A percentile compares a stretch with the other conserved stretches of the same genome.
phyloP scores from a whole-genome alignment of 2,113 vertebrate species.

The Carlito syrichta region DNA sequence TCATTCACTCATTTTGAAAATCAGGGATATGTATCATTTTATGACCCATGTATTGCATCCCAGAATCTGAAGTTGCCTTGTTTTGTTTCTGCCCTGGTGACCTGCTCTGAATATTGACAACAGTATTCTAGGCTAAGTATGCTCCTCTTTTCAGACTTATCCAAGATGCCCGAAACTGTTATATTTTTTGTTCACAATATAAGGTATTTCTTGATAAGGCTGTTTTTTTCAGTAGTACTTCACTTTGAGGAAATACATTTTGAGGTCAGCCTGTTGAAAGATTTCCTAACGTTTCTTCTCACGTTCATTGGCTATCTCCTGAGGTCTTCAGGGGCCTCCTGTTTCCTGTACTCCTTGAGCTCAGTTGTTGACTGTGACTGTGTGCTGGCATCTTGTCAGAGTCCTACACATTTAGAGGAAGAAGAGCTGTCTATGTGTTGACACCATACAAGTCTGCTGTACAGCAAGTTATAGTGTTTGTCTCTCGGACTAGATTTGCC shows the following conservation, averaged over 20 bases:
- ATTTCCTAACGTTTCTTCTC: slow-evolving; percentile 31
- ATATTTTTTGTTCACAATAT: neutral
- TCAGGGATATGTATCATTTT: neutral
- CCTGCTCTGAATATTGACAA: neutral
- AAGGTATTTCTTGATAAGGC: neutral
- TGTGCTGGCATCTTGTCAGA: neutral
- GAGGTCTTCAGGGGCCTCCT: neutral
- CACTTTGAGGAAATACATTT: slow-evolving; percentile 29
- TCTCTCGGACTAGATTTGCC: neutral
- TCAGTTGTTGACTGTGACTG: neutral
- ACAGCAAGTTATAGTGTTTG: neutral
- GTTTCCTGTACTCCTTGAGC: slow-evolving; percentile 42
- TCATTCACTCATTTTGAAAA: slow-evolving; percentile 6
- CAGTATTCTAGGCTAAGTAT: neutral
- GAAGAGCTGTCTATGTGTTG: neutral
- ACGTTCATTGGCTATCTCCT: neutral
- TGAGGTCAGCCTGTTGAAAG: neutral
- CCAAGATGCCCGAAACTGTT: neutral
- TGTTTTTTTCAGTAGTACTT: neutral
- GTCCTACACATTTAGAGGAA: neutral
- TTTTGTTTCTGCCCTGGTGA: neutral
- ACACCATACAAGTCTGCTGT: neutral
- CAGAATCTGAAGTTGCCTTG: neutral
- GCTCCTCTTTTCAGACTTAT: neutral
- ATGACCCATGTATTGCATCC: neutral